Conservation (phyloP, 2,888 invertebrate genomes). For the Meloe dianella region DNA sequence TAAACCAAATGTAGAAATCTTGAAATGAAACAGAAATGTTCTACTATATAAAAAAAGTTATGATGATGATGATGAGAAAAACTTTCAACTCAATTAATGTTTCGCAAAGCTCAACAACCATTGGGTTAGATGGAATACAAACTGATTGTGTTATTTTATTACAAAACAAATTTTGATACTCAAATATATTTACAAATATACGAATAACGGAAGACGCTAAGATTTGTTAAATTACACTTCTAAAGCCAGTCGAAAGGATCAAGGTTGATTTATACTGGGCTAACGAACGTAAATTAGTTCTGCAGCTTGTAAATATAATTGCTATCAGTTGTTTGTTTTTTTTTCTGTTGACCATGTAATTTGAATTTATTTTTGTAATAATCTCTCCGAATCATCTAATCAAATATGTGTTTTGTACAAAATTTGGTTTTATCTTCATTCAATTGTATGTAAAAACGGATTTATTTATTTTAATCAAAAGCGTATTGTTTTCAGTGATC, state of each 20-base stretch:
- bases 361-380: neutral
- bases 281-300: neutral
- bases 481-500: slow-evolving; percentile 68
- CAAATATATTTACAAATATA: too few relatives aligned
- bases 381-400: neutral
- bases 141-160: too few relatives aligned
- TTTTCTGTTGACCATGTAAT: neutral
- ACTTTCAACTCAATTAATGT: too few relatives aligned
- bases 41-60: too few relatives aligned
- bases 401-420: too few relatives aligned
- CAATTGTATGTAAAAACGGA: neutral
- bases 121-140: too few relatives aligned
- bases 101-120: too few relatives aligned
- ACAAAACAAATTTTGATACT: too few relatives aligned
- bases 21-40: too few relatives aligned
- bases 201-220: too few relatives aligned
- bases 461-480: neutral
- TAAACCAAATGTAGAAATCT: neutral
- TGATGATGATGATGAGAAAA: too few relatives aligned
- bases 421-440: neutral
- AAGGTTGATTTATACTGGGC: neutral
- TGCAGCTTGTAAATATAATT: neutral
- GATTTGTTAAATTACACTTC: neutral
- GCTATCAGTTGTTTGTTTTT: neutral
- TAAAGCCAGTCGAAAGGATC: neutral